Base-by-base conservation (phyloP, 2,797 vertebrate species). In the Phoebastria nigripes region DNA sequence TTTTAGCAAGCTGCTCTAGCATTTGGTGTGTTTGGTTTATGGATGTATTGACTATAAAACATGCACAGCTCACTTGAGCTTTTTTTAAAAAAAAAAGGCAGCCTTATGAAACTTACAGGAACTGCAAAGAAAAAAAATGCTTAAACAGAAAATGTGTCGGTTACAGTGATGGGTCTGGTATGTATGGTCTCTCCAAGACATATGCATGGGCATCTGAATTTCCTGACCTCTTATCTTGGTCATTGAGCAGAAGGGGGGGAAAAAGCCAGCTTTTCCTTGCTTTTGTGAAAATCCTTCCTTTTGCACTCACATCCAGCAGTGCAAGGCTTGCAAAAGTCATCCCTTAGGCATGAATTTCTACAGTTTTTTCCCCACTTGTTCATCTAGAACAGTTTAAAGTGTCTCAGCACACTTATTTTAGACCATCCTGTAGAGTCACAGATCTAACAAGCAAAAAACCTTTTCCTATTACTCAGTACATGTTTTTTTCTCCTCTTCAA, bases 21-120 rank as follows among this genome's bases (percentile, higher is more conserved):
- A 8, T 91, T 92, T 93, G 72, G 37, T 70, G 39, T 84, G 81
- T 80, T 96, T 92, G 42, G 39, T 96, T 94, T 96, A 91, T 72
- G 72, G 85, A 85, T 31, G 29, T 39, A 73, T 56, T 59, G 78
- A 56, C 81, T 77, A 41, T 63, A 94, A 96, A 93, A 86, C 35
- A 59, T 15, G n/a, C 39, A 37, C 41, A 22, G 63, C 73, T 90
- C 28, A 29, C 55, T 91, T n/a, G 26, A 90, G n/a, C 1, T 44
- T 26, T 35, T 21, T 35, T n/a, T 49, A 42, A 63, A 47, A 39
- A 49, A 81, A 77, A 46, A 47, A 39, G 8, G 24, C 44, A 80
- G 52, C 39, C 29, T 70, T 78, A 58, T 31, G 81, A 87, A 89
- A 80, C 20, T 85, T 83, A 61, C 10, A 41, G 65, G 74, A 93